Conservation (phyloP, 2,888 invertebrate species). For the Yponomeuta plumbellus region DNA sequence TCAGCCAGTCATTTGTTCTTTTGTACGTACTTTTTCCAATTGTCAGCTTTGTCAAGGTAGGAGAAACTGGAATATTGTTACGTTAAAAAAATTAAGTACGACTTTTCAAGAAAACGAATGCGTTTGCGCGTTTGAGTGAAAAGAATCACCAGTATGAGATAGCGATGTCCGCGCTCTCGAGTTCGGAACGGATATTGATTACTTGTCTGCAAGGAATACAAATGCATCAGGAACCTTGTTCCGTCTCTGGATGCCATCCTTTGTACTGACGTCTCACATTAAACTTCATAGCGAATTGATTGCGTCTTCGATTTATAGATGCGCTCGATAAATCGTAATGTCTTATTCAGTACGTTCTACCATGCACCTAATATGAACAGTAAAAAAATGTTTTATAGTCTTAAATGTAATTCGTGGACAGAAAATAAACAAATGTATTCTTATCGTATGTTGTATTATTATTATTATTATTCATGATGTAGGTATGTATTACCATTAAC, state of each 20-base stretch:
- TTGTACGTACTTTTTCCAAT: too few species aligned
- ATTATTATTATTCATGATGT: too few species aligned
- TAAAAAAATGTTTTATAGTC: too few species aligned
- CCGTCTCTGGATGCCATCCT: slow-evolving; percentile 51
- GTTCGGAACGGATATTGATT: slow-evolving; percentile 66
- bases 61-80: too few species aligned
- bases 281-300: slow-evolving; percentile 48
- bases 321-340: too few species aligned
- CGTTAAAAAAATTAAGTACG: too few species aligned
- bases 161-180: slow-evolving; percentile 44
- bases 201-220: slow-evolving; percentile 72
- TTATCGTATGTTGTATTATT: not conserved
- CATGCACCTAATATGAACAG: slow-evolving; percentile 3
- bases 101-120: slow-evolving; percentile 22
- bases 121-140: slow-evolving; percentile 37
- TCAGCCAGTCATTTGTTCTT: too few species aligned
- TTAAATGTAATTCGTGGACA: too few species aligned
- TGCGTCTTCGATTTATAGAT: too few species aligned
- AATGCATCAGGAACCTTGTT: slow-evolving; percentile 55
- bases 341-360: too few species aligned
- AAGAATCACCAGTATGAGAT: slow-evolving; percentile 45
- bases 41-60: too few species aligned
- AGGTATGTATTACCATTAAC: too few species aligned
- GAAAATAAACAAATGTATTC: not conserved
- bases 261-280: slow-evolving; percentile 61